Conservation (phyloP, 2,113 vertebrate genomes). For the Seriola dumerili region DNA sequence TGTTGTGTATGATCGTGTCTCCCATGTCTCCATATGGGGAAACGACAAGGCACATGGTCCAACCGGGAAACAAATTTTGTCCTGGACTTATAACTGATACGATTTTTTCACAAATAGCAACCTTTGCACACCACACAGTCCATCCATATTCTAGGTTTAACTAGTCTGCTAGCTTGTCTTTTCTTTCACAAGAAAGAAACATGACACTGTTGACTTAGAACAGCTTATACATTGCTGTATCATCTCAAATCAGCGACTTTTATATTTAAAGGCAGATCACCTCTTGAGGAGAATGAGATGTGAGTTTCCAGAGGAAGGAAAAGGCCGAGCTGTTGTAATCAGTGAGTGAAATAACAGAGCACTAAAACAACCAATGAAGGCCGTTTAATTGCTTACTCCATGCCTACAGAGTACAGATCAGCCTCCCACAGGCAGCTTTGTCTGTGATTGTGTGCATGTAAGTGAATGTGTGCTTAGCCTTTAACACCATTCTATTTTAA, state of each 20-base stretch:
- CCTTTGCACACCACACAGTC: too few relatives aligned
- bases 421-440: conserved; percentile 32
- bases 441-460: conserved; percentile 3
- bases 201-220: background rate
- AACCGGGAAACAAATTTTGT: too few relatives aligned
- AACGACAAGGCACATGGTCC: too few relatives aligned
- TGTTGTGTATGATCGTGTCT: too few relatives aligned
- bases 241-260: background rate
- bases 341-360: conserved; percentile 52
- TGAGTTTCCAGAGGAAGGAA: conserved; percentile 64
- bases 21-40: too few relatives aligned
- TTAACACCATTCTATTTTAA: conserved; percentile 34
- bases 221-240: background rate
- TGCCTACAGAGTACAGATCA: conserved; percentile 37
- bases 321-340: conserved; percentile 53
- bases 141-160: too few relatives aligned
- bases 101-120: too few relatives aligned
- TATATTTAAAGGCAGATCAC: conserved; percentile 6
- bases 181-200: background rate
- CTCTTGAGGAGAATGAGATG: conserved; percentile 23
- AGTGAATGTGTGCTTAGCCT: conserved; percentile 1
- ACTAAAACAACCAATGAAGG: conserved; percentile 69
- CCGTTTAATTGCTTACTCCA: conserved; percentile 66
- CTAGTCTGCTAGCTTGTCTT: background rate
- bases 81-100: too few relatives aligned